Evolutionary conservation across 2,888 invertebrate genomes (phyloP).

Genomic region (Pristionchus arcanus): DNA sequence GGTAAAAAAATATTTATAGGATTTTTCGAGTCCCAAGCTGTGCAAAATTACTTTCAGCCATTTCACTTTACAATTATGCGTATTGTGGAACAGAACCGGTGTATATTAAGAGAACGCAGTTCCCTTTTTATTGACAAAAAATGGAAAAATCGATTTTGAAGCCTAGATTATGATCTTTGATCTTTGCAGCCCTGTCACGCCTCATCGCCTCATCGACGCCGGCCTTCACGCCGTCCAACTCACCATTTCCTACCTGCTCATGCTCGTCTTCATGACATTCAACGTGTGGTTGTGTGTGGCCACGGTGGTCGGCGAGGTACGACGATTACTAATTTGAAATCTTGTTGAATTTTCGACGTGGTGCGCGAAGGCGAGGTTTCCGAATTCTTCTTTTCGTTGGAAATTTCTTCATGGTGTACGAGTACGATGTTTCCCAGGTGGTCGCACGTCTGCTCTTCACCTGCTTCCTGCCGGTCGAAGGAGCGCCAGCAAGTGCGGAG

Average conservation of each 20-base stretch:
- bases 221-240: constrained; percentile 66
- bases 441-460: constrained; percentile 48
- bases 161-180: too few relatives aligned
- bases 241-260: constrained; percentile 72
- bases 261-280: constrained; percentile 79
- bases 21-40: too few relatives aligned
- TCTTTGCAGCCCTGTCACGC: constrained; percentile 4
- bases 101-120: too few relatives aligned
- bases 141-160: too few relatives aligned
- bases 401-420: constrained; percentile 11
- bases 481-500: neutral
- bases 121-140: too few relatives aligned
- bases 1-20: too few relatives aligned
- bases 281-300: constrained; percentile 76
- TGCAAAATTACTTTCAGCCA: too few relatives aligned
- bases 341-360: constrained; percentile 3
- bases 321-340: neutral
- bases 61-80: too few relatives aligned
- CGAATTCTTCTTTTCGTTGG: neutral
- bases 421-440: constrained; percentile 17
- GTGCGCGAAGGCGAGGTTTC: neutral
- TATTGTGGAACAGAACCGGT: too few relatives aligned
- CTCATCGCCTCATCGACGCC: constrained; percentile 64
- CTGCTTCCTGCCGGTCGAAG: constrained; percentile 41
- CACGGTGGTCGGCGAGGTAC: constrained; percentile 65